Conservation (phyloP, 1,140 invertebrate genomes). For the Achroia grisella region DNA sequence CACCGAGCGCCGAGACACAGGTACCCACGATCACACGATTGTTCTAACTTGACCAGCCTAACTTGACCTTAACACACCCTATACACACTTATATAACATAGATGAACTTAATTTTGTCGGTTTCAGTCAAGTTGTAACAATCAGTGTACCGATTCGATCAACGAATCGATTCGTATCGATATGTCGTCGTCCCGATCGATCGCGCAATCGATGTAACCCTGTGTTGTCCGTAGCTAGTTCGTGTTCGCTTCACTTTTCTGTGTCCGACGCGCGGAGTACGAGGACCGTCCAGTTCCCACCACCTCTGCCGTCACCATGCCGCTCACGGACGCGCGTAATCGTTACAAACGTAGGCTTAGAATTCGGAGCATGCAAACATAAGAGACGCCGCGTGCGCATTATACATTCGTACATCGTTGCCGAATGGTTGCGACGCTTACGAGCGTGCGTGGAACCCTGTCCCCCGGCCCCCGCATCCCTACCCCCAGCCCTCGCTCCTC, state of each 20-base stretch:
- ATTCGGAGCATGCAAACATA: conserved; percentile 49
- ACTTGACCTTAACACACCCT: neutral
- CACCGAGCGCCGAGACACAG: conserved; percentile 59
- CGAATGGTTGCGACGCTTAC: conserved; percentile 44
- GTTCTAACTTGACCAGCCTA: conserved; percentile 1
- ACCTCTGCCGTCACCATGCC: conserved; percentile 29
- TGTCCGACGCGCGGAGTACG: conserved; percentile 37
- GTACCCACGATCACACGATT: conserved; percentile 44
- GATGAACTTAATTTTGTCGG: too few relatives aligned
- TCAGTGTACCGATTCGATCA: too few relatives aligned
- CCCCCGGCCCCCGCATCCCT: conserved; percentile 41
- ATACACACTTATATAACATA: neutral
- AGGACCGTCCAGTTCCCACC: conserved; percentile 45
- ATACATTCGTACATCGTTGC: conserved; percentile 36
- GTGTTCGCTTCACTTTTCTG: conserved; percentile 40
- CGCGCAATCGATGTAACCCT: conserved; percentile 16
- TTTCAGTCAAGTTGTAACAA: too few relatives aligned
- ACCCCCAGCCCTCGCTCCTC: conserved; percentile 38
- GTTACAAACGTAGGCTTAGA: conserved; percentile 32
- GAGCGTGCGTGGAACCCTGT: conserved; percentile 40
- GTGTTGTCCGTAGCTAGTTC: conserved; percentile 48
- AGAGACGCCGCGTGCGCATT: conserved; percentile 43
- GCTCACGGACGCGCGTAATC: conserved; percentile 53
- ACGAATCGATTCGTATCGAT: too few relatives aligned
- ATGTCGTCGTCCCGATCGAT: neutral